Base-by-base conservation (phyloP, 2,113 vertebrate genomes). In the Aix galericulata region DNA sequence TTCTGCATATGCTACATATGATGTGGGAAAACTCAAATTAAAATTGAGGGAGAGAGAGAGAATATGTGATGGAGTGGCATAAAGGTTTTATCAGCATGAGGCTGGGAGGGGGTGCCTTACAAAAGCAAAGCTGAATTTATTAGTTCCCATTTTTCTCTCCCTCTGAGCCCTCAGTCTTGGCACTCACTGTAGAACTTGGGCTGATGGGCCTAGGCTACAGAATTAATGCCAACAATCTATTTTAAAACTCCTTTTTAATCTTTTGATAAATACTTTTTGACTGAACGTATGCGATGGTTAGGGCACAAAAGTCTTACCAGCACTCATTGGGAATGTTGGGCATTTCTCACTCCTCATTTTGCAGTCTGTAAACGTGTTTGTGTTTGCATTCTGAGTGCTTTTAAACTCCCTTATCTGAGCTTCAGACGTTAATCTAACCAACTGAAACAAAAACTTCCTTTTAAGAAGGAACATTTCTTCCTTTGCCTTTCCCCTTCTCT, bases 11-110 rank as follows among this genome's bases (percentile, higher is more conserved):
- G 93, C 83, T 88, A 72, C 82, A 66, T 50, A 82, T 34, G 86
- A 94, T 84, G 82, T 95, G 94, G 94, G 93, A 92, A 95, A 94
- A 31, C 88, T 88, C 79, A 53, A 89, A 91, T 66, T 85, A 69
- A 93, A 88, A 75, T 32, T 74, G 86, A 86, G 82, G 73, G 68
- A 88, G 64, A 81, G 64, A 32, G 42, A 79, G 67, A 46, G 91
- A 94, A 67, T 62, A 76, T 53, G 66, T 0, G 1, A 85, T 63
- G 27, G 76, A 84, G 56, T 68, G 88, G 83, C 95, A 93, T 85
- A 94, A 89, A 94, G 86, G 86, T 86, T 96, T 93, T 79, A 85
- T 87, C 92, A 92, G 88, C 91, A 34, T 52, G 77, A 38, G 64
- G 17, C 34, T 89, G 75, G 46, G 82, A 64, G 79, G 34, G 46